These are phyloP conservation scores for Perizoma flavofasciatum DNA, from an alignment of 2,888 invertebrate species.

Conservation along the genomic window DNA sequence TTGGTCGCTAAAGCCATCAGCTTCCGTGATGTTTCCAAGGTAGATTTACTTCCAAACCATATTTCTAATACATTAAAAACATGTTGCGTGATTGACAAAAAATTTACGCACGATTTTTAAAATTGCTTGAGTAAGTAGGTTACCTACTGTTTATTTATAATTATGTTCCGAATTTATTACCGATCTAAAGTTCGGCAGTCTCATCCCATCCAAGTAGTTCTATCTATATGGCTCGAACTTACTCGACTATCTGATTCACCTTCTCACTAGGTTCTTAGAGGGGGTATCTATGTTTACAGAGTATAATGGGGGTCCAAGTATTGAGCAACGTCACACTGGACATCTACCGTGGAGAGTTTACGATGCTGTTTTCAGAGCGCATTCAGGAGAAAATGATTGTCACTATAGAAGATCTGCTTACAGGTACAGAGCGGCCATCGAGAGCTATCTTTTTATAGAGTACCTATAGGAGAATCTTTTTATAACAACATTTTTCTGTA, in stretches of 20 bases:
- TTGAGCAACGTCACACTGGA: slow-evolving; percentile 62
- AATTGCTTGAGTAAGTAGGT: no score
- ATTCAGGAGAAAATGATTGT: slow-evolving; percentile 53
- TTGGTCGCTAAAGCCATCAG: slow-evolving; percentile 68
- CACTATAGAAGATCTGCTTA: slow-evolving; percentile 63
- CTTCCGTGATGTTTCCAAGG: slow-evolving; percentile 67
- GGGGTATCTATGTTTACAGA: slow-evolving; percentile 43
- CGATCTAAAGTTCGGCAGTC: no score
- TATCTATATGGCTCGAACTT: no score
- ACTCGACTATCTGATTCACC: no score
- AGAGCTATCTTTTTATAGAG: background rate
- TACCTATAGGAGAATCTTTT: no score
- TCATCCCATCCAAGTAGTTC: no score
- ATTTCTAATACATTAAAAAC: background rate
- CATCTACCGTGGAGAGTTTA: slow-evolving; percentile 69
- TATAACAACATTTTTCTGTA: no score
- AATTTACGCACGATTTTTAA: no score
- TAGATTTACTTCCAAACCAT: slow-evolving; percentile 23
- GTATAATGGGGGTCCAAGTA: slow-evolving; percentile 57
- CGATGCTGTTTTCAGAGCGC: slow-evolving; percentile 57
- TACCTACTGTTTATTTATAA: background rate
- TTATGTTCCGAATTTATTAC: background rate
- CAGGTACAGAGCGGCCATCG: slow-evolving; percentile 46
- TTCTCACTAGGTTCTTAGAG: no score
- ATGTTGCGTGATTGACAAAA: no score